These are phyloP conservation scores for Dryadula phaetusa DNA, from an alignment of 2,888 invertebrate genomes.

Conservation along the genomic window DNA sequence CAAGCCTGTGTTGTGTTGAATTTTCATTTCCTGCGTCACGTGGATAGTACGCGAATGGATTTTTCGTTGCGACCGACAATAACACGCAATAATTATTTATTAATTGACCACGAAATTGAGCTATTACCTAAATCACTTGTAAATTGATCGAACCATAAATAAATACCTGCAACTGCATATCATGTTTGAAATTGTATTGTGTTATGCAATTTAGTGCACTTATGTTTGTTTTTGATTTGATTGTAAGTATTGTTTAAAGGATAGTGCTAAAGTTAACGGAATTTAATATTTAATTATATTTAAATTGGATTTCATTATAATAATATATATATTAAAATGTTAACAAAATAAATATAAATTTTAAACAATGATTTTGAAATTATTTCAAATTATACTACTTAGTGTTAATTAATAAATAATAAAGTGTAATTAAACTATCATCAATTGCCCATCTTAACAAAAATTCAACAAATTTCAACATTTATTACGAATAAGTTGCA, in stretches of 20 bases:
- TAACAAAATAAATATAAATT: too few relatives aligned
- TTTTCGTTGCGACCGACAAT: slow-evolving; percentile 39
- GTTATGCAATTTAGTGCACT: slow-evolving; percentile 48
- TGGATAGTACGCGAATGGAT: slow-evolving; percentile 59
- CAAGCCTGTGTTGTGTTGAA: slow-evolving; percentile 68
- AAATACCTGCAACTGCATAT: slow-evolving; percentile 40
- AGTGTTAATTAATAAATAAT: background rate
- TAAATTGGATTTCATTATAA: background rate
- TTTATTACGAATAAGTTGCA: too few relatives aligned
- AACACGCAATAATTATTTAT: slow-evolving; percentile 53
- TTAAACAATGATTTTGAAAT: background rate
- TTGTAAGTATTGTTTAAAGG: slow-evolving; percentile 5
- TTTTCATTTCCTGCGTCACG: slow-evolving; percentile 63
- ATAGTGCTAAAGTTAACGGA: background rate
- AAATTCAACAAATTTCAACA: background rate
- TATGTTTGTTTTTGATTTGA: slow-evolving; percentile 30
- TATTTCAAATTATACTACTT: background rate
- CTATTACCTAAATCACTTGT: slow-evolving; percentile 49
- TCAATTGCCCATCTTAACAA: background rate
- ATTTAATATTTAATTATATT: background rate
- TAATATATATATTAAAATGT: too few relatives aligned
- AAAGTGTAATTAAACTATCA: background rate
- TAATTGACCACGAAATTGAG: slow-evolving; percentile 51
- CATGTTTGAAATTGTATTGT: slow-evolving; percentile 37
- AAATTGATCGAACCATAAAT: slow-evolving; percentile 46